phyloP scores from a whole-genome alignment of 2,797 vertebrate genomes.

The Micrastur ruficollis region DNA sequence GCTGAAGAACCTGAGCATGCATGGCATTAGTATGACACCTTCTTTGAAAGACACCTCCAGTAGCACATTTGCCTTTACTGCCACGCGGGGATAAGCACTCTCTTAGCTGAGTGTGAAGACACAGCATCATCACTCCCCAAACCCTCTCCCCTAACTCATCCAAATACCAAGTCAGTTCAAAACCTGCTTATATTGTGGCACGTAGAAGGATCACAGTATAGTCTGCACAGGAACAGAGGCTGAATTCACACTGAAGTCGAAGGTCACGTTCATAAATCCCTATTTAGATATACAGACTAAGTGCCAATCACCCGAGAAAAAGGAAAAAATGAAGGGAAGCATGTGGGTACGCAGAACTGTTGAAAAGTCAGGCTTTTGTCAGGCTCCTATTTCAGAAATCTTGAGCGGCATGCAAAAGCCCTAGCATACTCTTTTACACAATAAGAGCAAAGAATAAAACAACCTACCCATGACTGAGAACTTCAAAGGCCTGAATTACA shows the following conservation, averaged over 20 bases:
- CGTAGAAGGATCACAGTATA: background rate
- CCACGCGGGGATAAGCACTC: background rate
- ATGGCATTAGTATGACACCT: background rate
- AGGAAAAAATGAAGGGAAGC: background rate
- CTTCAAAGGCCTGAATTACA: slow-evolving; percentile 18
- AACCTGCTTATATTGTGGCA: background rate
- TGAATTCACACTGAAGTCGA: background rate
- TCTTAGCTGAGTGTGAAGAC: background rate
- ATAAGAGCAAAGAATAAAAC: slow-evolving; percentile 25
- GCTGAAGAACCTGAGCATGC: background rate
- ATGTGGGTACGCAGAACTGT: background rate
- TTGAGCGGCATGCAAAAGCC: background rate
- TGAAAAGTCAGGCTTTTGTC: background rate
- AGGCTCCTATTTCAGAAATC: background rate
- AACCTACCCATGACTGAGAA: background rate
- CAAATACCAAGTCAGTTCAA: background rate
- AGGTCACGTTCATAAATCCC: background rate
- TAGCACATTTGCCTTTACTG: background rate
- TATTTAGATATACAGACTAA: background rate
- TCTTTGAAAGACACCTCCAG: background rate
- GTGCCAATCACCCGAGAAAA: background rate
- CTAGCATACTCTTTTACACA: background rate
- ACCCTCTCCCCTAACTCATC: background rate
- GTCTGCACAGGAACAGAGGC: background rate
- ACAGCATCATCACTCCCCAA: background rate